Evolutionary conservation across 2,113 vertebrate species (phyloP).

Genomic region (Copsychus sechellarum): DNA sequence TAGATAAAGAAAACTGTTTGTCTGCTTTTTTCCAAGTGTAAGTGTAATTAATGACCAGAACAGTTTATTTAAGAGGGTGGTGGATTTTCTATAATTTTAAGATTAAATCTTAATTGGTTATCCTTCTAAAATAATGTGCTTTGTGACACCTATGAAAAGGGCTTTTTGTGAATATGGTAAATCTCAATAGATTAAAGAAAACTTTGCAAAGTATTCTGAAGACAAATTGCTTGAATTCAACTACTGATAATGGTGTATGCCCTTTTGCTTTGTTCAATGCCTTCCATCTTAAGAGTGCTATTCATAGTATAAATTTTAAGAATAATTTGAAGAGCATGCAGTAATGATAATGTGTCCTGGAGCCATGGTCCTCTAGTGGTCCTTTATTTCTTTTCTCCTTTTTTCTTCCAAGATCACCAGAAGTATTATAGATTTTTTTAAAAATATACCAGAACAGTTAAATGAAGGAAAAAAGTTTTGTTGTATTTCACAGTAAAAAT

Average conservation of each 20-base stretch:
- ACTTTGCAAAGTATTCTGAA: constrained; percentile 44
- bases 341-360: background rate
- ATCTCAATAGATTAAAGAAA: constrained; percentile 11
- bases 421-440: background rate
- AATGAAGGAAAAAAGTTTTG: background rate
- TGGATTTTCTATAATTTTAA: constrained; percentile 28
- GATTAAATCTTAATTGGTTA: constrained; percentile 59
- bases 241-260: background rate
- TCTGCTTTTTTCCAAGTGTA: constrained; percentile 10
- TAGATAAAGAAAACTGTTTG: constrained; percentile 22
- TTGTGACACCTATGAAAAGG: constrained; percentile 8
- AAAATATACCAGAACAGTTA: background rate
- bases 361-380: background rate
- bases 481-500: background rate
- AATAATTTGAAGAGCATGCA: background rate
- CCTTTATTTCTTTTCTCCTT: background rate
- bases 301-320: background rate
- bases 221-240: constrained; percentile 49
- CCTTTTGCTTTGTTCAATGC: background rate
- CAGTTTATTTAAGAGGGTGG: constrained; percentile 15
- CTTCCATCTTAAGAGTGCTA: background rate
- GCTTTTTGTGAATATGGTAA: background rate
- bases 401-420: background rate
- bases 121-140: constrained; percentile 6
- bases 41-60: constrained; percentile 39